Conservation (phyloP, 2,797 vertebrate species). For the Caiman crocodilus region DNA sequence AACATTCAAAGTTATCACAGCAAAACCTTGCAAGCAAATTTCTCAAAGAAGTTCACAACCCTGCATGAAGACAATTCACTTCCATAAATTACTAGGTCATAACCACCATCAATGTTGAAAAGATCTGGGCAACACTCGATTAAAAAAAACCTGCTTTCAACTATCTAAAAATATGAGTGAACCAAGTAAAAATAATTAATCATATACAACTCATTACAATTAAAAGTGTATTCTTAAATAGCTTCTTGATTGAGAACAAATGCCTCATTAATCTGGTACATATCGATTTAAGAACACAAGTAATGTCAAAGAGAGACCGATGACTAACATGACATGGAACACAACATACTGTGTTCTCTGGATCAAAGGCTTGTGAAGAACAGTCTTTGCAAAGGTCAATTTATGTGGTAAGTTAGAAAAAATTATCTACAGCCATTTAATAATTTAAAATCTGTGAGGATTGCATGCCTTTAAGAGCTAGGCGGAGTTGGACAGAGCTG, state of each 20-base stretch:
- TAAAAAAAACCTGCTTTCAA: slow-evolving; percentile 60
- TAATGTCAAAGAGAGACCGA: slow-evolving; percentile 78
- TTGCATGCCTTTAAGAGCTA: too few species aligned
- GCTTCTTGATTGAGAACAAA: slow-evolving; percentile 84
- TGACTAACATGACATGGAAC: slow-evolving; percentile 71
- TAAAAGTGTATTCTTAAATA: slow-evolving; percentile 83
- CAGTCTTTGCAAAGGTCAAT: slow-evolving; percentile 57
- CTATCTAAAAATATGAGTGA: slow-evolving; percentile 75
- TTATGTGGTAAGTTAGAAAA: slow-evolving; percentile 37
- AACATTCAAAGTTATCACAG: slow-evolving; percentile 34
- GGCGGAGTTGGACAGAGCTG: too few species aligned
- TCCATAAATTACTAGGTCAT: slow-evolving; percentile 56
- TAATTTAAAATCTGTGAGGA: slow-evolving; percentile 7
- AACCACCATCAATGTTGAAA: slow-evolving; percentile 43
- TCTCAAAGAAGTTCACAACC: slow-evolving; percentile 61
- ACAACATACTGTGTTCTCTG: slow-evolving; percentile 50
- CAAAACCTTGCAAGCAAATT: slow-evolving; percentile 39
- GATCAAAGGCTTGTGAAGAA: slow-evolving; percentile 55
- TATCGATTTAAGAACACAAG: slow-evolving; percentile 77
- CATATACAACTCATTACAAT: slow-evolving; percentile 81
- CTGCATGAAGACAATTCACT: slow-evolving; percentile 43
- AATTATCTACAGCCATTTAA: slow-evolving; percentile 26
- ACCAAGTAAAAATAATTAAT: slow-evolving; percentile 82
- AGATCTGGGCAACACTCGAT: slow-evolving; percentile 34
- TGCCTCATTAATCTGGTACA: slow-evolving; percentile 84